Base-by-base conservation (phyloP, 2,888 invertebrate species). In the Ommatoiulus sabulosus region DNA sequence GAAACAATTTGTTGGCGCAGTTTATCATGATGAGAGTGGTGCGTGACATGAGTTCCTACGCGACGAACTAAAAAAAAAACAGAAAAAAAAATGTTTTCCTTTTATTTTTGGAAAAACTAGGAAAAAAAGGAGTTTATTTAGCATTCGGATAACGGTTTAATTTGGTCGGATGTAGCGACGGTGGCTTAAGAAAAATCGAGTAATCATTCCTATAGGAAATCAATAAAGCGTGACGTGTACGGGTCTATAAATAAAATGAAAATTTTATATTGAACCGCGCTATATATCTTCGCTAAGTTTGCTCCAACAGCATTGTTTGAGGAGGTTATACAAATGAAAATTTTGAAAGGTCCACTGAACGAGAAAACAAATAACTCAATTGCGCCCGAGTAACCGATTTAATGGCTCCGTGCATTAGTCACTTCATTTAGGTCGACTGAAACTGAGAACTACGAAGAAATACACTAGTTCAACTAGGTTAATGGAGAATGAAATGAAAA, bases 11-110 rank as follows among this genome's bases (percentile, higher is more conserved):
- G 80, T 80, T 80, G 80, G 80, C 80, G 80, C 80, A 24, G 80
- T 80, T 80, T 80, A 80, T 80, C 80, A 80, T 80, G 80, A 80
- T 80, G 80, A 80, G 80, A 80, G 80, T 80, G 80, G 80, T 80
- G 80, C 80, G 80, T 80, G 80, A 80, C 80, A 80, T 35, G 80
- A 20, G 80, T 80, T 80, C 35, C 80, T 80, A 80, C 35, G 35
- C 3, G 80, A 10, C 12, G 35, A 24, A n/a, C n/a, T n/a, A n/a
- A n/a, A n/a, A n/a, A n/a, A n/a, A n/a, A n/a, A n/a, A n/a, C n/a
- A n/a, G n/a, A 20, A 72, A 72, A 80, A 80, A 80, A 80, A 35
- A 80, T 24, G 24, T 12, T 80, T 80, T 80, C 35, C 24, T 20
- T 72, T 80, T 35, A 35, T 80, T 80, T 80, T 80, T 35, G 5